A percentile compares a stretch with the other conserved stretches of the same genome.
phyloP scores from a whole-genome alignment of 2,797 vertebrate genomes.

The Hippopotamyrus pictus region DNA sequence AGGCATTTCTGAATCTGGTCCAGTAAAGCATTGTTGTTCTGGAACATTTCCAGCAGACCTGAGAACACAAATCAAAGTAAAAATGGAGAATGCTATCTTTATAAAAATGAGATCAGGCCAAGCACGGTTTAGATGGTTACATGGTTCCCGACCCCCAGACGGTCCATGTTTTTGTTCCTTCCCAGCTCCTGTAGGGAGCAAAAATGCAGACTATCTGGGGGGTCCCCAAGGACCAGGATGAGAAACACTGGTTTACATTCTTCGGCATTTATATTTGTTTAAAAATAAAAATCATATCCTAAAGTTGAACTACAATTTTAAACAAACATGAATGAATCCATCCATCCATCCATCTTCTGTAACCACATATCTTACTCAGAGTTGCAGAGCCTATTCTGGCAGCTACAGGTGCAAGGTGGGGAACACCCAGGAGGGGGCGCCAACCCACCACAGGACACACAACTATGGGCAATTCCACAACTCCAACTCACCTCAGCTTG shows the following conservation, averaged over 20 bases:
- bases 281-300: not conserved
- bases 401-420: not conserved
- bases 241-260: not conserved
- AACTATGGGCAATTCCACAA: not conserved
- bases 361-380: not conserved
- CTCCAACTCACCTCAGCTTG: not conserved
- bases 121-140: not conserved
- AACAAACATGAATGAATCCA: not conserved
- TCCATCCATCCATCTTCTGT: not conserved
- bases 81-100: not conserved
- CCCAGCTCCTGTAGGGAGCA: not conserved
- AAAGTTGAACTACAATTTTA: not conserved
- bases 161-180: not conserved
- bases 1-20: conserved; percentile 81
- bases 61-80: conserved; percentile 15
- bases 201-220: not conserved
- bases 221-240: not conserved
- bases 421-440: not conserved
- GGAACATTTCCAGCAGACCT: conserved; percentile 74
- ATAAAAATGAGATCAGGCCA: not conserved
- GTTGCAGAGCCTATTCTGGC: not conserved
- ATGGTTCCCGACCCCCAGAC: not conserved
- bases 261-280: not conserved
- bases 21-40: conserved; percentile 72
- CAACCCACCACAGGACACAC: not conserved